These are phyloP conservation scores for Tenrec ecaudatus DNA, from an alignment of 2,113 vertebrate species.

Conservation along the genomic window DNA sequence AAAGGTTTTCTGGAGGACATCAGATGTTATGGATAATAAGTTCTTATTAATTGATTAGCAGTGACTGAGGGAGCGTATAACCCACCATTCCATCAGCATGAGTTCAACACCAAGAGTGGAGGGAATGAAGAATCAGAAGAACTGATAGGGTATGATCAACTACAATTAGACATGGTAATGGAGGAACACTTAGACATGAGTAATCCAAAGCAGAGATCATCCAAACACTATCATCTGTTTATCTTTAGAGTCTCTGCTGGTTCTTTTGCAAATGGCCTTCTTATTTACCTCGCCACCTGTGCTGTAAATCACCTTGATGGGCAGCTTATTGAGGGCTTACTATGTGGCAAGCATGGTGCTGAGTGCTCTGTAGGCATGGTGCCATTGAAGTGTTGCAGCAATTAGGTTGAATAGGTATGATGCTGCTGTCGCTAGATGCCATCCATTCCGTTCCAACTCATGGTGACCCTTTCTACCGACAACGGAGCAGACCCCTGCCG, in stretches of 20 bases:
- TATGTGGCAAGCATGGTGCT: background rate
- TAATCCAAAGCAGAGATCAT: background rate
- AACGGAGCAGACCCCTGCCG: no score
- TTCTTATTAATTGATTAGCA: slow-evolving; percentile 26
- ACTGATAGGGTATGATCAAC: background rate
- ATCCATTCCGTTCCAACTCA: no score
- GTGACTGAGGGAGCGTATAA: background rate
- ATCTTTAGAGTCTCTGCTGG: background rate
- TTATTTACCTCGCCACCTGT: background rate
- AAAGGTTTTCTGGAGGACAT: slow-evolving; percentile 67
- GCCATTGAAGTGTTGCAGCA: background rate
- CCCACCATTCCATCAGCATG: background rate
- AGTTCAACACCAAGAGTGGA: background rate
- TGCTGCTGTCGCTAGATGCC: background rate
- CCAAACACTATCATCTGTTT: background rate
- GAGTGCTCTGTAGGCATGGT: background rate
- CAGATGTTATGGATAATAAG: background rate
- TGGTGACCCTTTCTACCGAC: no score
- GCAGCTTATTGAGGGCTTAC: background rate
- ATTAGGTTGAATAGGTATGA: background rate
- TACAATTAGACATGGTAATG: background rate
- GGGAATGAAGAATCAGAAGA: background rate
- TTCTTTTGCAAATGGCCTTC: slow-evolving; percentile 1
- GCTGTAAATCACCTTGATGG: background rate
- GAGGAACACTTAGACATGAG: background rate